Percentiles rank a stretch among this genome's conserved stretches.
Conservation (phyloP, 1,140 invertebrate species). For the Colletes latitarsis region DNA sequence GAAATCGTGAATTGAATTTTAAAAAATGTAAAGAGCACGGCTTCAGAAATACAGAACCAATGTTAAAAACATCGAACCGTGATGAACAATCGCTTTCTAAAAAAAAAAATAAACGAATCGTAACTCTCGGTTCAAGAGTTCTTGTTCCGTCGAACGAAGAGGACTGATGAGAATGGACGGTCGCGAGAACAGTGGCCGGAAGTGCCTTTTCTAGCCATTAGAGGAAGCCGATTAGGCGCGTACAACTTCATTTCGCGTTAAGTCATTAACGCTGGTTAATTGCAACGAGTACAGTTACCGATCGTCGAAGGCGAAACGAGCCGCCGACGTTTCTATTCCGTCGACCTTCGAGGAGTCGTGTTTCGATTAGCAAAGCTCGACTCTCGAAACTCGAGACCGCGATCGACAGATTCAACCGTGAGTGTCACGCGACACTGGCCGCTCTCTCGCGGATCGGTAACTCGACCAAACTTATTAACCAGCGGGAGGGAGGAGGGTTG, state of each 20-base stretch:
- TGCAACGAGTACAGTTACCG: background rate
- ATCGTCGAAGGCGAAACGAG: background rate
- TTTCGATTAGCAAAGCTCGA: constrained; percentile 30
- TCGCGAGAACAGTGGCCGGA: background rate
- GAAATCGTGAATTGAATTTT: no score
- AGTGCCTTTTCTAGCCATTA: background rate
- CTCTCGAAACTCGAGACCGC: constrained; percentile 11
- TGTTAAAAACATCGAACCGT: no score
- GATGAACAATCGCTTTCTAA: no score
- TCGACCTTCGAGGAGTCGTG: constrained; percentile 7
- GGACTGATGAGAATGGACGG: no score
- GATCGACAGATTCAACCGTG: constrained; percentile 43
- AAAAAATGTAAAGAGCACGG: no score
- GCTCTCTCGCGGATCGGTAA: constrained; percentile 27
- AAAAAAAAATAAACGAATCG: no score
- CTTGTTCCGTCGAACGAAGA: no score
- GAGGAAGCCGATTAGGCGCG: background rate
- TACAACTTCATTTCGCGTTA: background rate
- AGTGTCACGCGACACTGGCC: constrained; percentile 19
- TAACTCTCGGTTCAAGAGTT: no score
- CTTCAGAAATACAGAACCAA: no score
- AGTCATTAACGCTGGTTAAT: constrained; percentile 22
- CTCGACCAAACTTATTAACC: constrained; percentile 52
- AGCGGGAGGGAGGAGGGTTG: background rate
- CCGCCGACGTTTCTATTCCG: constrained; percentile 2